Percentiles rank a stretch among this genome's conserved stretches.
Conservation (phyloP, 1,140 invertebrate species). For the Drosophila murphyi region DNA sequence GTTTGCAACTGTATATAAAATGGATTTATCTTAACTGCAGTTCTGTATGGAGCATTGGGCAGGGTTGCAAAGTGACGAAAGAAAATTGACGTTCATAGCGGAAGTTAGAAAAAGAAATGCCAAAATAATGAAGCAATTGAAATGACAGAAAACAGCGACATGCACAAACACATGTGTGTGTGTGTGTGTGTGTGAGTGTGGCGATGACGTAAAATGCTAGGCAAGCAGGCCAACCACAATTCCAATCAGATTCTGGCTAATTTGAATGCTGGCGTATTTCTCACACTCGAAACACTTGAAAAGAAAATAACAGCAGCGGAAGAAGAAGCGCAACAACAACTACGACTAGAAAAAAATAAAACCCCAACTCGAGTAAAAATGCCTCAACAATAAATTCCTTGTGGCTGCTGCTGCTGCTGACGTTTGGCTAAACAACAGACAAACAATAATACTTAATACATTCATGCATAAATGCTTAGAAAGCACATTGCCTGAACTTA, state of each 20-base stretch:
- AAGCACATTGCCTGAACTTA: slow-evolving; percentile 7
- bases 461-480: slow-evolving; percentile 22
- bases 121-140: slow-evolving; percentile 68
- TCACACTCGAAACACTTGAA: slow-evolving; percentile 60
- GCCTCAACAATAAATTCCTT: slow-evolving; percentile 80
- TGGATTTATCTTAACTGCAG: too few species aligned
- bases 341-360: slow-evolving; percentile 20
- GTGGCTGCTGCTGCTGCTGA: slow-evolving; percentile 47
- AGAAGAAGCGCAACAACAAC: slow-evolving; percentile 3
- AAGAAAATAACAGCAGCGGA: slow-evolving; percentile 30
- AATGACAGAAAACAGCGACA: slow-evolving; percentile 58
- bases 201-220: slow-evolving; percentile 62
- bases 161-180: slow-evolving; percentile 23
- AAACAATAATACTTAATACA: slow-evolving; percentile 28
- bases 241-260: slow-evolving; percentile 68
- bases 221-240: slow-evolving; percentile 53
- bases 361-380: slow-evolving; percentile 54
- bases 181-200: slow-evolving; percentile 4
- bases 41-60: too few species aligned
- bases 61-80: slow-evolving; percentile 40
- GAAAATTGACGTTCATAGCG: slow-evolving; percentile 14
- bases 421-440: slow-evolving; percentile 38
- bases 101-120: slow-evolving; percentile 37
- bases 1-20: too few species aligned
- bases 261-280: slow-evolving; percentile 67